Conservation (phyloP, 2,888 invertebrate genomes). For the Parnassius smintheus region DNA sequence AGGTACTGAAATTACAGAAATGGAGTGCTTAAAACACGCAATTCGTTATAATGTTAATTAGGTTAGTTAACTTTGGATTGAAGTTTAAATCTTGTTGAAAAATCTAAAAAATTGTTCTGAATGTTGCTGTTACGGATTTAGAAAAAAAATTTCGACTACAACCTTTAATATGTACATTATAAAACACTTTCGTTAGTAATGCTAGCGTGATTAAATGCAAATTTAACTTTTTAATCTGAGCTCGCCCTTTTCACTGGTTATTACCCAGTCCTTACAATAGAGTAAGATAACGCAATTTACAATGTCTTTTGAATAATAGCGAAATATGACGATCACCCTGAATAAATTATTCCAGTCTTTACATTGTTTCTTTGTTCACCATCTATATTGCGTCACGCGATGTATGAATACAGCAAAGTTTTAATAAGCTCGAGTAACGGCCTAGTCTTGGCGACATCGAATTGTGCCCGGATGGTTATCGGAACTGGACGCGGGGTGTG, state of each 20-base stretch:
- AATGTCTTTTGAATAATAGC: slow-evolving; percentile 33
- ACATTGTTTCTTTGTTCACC: slow-evolving; percentile 51
- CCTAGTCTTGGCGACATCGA: slow-evolving; percentile 34
- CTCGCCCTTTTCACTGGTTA: slow-evolving; percentile 17
- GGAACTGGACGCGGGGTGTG: slow-evolving; percentile 19
- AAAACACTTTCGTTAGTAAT: slow-evolving; percentile 9
- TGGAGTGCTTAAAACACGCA: slow-evolving; percentile 10
- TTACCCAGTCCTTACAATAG: slow-evolving; percentile 28
- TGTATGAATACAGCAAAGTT: slow-evolving; percentile 45
- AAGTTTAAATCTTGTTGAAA: not conserved
- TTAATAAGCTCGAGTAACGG: slow-evolving; percentile 45
- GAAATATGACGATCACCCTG: slow-evolving; percentile 35
- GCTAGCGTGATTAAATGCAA: slow-evolving; percentile 16
- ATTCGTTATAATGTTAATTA: slow-evolving; percentile 9
- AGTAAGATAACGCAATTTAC: slow-evolving; percentile 39
- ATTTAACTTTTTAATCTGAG: slow-evolving; percentile 32
- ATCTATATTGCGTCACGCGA: slow-evolving; percentile 41
- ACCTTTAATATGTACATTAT: slow-evolving; percentile 1
- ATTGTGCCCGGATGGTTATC: slow-evolving; percentile 26
- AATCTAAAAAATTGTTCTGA: not conserved
- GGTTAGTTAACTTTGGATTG: not conserved
- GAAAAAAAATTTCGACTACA: not conserved
- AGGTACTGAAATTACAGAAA: slow-evolving; percentile 6
- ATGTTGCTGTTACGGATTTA: not conserved
- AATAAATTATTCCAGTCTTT: slow-evolving; percentile 57